Conservation (phyloP, 2,888 invertebrate genomes). For the Phaonia tiefii region DNA sequence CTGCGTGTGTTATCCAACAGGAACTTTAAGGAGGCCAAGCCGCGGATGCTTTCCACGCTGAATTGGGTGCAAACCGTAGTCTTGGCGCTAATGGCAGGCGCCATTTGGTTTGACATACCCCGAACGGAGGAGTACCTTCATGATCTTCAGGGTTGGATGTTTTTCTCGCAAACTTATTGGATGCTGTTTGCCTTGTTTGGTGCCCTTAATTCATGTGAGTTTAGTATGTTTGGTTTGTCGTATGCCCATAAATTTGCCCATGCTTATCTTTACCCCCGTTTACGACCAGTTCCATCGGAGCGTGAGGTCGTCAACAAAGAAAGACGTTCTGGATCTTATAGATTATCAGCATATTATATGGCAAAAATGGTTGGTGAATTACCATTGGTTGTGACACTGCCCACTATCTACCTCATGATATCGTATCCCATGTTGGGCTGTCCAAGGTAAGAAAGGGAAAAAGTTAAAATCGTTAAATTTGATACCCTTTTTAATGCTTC, state of each 20-base stretch:
- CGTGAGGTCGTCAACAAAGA: slow-evolving; percentile 90
- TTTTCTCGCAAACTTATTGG: slow-evolving; percentile 91
- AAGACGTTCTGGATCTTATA: slow-evolving; percentile 88
- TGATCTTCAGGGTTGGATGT: slow-evolving; percentile 92
- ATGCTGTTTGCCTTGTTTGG: slow-evolving; percentile 90
- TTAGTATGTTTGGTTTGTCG: too few relatives aligned
- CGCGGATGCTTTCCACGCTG: slow-evolving; percentile 88
- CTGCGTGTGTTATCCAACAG: slow-evolving; percentile 88
- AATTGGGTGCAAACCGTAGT: slow-evolving; percentile 90
- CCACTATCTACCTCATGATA: slow-evolving; percentile 88
- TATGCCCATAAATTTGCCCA: too few relatives aligned
- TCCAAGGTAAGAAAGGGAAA: slow-evolving; percentile 72
- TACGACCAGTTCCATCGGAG: slow-evolving; percentile 86
- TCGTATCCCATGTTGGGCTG: slow-evolving; percentile 88
- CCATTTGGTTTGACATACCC: slow-evolving; percentile 90
- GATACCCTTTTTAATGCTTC: too few relatives aligned
- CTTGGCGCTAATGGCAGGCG: slow-evolving; percentile 86
- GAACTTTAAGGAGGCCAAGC: slow-evolving; percentile 88
- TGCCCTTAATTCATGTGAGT: slow-evolving; percentile 89
- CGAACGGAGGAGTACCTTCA: slow-evolving; percentile 87
- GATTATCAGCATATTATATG: slow-evolving; percentile 89
- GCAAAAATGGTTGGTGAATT: slow-evolving; percentile 91
- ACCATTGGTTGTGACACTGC: slow-evolving; percentile 87
- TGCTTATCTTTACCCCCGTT: too few relatives aligned
- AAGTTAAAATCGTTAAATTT: too few relatives aligned